Conservation (phyloP, 23 tunicate species). For the Diplosoma virens region DNA sequence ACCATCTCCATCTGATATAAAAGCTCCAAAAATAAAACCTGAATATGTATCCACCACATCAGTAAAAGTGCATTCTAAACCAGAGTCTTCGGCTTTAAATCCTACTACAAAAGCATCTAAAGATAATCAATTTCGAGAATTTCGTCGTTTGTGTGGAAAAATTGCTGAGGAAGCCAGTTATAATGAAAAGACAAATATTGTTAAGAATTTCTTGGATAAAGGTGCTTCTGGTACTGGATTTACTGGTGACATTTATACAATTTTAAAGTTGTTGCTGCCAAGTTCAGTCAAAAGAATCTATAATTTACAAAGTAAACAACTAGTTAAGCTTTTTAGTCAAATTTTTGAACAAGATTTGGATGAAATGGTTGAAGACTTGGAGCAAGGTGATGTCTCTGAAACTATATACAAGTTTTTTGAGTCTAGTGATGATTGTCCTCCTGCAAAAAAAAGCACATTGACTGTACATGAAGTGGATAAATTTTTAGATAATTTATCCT, state of each 20-base stretch:
- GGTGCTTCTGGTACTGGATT: conserved; percentile 69
- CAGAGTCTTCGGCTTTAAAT: not conserved
- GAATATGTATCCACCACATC: not conserved
- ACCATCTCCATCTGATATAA: not conserved
- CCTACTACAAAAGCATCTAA: conserved; percentile 12
- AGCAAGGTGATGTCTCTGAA: conserved; percentile 96
- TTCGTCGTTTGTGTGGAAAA: conserved; percentile 80
- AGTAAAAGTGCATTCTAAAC: not conserved
- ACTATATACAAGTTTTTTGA: conserved; percentile 83
- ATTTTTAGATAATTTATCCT: conserved; percentile 52
- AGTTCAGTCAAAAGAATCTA: conserved; percentile 74
- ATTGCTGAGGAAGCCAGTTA: conserved; percentile 92
- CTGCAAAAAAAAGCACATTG: conserved; percentile 67
- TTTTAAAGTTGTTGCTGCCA: conserved; percentile 76
- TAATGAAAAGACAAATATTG: conserved; percentile 82
- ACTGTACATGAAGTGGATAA: conserved; percentile 85
- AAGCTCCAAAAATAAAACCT: not conserved
- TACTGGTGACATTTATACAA: conserved; percentile 63
- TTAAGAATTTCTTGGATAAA: conserved; percentile 47
- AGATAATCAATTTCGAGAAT: conserved; percentile 88
- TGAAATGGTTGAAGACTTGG: conserved; percentile 85
- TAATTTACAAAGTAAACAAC: conserved; percentile 83
- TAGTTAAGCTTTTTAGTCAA: conserved; percentile 74
- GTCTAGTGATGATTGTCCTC: conserved; percentile 54
- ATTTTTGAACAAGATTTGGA: conserved; percentile 70